phyloP scores from a whole-genome alignment of 2,113 vertebrate species.

The Vidua macroura region DNA sequence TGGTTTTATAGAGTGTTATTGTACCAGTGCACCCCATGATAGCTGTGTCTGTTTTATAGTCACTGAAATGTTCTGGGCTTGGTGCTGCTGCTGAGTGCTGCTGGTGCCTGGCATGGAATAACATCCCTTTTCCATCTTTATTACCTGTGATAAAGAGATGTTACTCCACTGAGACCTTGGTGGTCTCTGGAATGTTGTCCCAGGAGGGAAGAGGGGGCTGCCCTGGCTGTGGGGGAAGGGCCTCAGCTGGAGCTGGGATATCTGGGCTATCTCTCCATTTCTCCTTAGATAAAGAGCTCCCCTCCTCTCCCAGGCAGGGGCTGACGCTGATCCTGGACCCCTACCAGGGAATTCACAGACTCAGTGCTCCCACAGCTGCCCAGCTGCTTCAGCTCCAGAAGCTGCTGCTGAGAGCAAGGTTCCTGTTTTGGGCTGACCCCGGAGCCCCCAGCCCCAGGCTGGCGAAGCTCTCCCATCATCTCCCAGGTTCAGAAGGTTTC shows the following conservation, averaged over 20 bases:
- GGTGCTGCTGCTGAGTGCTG: background rate
- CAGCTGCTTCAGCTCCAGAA: background rate
- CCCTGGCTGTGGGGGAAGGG: background rate
- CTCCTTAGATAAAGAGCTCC: background rate
- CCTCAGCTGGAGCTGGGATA: background rate
- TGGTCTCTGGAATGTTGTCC: background rate
- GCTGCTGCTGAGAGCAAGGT: background rate
- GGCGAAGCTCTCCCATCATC: background rate
- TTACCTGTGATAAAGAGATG: background rate
- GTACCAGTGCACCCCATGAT: background rate
- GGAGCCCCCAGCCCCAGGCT: background rate
- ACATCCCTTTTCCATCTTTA: background rate
- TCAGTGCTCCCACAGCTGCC: background rate
- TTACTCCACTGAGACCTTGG: fast-evolving
- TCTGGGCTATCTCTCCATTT: background rate
- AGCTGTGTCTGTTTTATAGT: background rate
- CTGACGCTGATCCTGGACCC: background rate
- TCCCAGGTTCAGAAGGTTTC: background rate
- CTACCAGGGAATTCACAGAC: background rate
- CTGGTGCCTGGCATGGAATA: background rate
- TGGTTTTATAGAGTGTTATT: fast-evolving
- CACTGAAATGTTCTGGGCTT: background rate
- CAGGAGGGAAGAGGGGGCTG: too few species aligned
- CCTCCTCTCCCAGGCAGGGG: background rate
- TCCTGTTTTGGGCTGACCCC: background rate